Percentiles rank a stretch among this genome's conserved stretches.
phyloP scores from a whole-genome alignment of 2,888 invertebrate species.

The Chironomus tentans region DNA sequence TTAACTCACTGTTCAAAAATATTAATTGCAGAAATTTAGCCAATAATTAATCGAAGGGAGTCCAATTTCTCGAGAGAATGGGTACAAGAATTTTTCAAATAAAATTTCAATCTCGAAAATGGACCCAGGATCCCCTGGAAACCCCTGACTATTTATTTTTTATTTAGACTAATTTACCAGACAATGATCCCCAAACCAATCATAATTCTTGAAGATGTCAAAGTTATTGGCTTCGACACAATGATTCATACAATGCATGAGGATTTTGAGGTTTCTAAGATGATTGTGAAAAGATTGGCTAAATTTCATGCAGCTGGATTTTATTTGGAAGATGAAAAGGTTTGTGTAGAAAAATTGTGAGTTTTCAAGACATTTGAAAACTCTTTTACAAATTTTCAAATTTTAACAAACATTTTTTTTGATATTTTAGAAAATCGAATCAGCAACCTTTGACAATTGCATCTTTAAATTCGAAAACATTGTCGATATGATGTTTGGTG shows the following conservation, averaged over 20 bases:
- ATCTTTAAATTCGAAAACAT: neutral
- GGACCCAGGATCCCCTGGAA: too few species aligned
- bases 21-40: too few species aligned
- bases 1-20: too few species aligned
- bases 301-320: conserved; percentile 5
- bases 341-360: too few species aligned
- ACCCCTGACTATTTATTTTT: too few species aligned
- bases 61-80: too few species aligned
- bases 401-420: too few species aligned
- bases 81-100: too few species aligned
- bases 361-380: too few species aligned
- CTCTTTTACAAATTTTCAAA: too few species aligned
- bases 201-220: neutral
- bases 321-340: neutral
- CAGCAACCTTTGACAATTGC: neutral
- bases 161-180: neutral
- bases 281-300: neutral
- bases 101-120: too few species aligned
- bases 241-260: neutral
- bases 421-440: neutral
- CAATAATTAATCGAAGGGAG: too few species aligned
- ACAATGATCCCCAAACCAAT: neutral
- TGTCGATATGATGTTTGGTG: neutral
- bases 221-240: neutral
- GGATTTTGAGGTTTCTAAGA: neutral